A percentile compares a stretch with the other conserved stretches of the same genome.
These are phyloP conservation scores for Paratilapia polleni DNA, from an alignment of 2,113 vertebrate genomes.

Conservation along the genomic window DNA sequence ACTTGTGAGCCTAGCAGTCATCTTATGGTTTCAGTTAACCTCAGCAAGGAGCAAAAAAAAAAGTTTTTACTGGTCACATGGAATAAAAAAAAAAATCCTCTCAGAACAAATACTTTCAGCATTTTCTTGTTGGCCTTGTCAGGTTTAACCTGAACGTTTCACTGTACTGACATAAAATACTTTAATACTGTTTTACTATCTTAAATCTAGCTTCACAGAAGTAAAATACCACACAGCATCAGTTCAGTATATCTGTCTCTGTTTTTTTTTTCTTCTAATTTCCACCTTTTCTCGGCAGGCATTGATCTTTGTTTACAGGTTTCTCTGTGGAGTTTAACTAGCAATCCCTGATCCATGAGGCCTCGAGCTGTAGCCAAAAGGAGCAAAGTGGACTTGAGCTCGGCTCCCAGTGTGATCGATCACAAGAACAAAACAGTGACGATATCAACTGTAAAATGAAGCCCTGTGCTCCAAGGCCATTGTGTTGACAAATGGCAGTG, in stretches of 20 bases:
- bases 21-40: not conserved
- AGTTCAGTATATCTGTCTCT: not conserved
- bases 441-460: conserved; percentile 16
- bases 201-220: not conserved
- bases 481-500: conserved; percentile 35
- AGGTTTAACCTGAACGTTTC: not conserved
- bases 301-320: not conserved
- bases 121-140: not conserved
- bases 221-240: not conserved
- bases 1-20: not conserved
- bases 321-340: not conserved
- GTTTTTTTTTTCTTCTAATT: not conserved
- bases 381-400: conserved; percentile 20
- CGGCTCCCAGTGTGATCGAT: not conserved
- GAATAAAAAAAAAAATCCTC: not conserved
- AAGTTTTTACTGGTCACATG: not conserved
- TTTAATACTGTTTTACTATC: not conserved
- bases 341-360: conserved; percentile 16
- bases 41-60: not conserved
- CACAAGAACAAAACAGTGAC: conserved; percentile 19
- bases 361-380: conserved; percentile 3
- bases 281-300: not conserved
- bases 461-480: not conserved
- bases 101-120: not conserved
- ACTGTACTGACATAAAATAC: not conserved